phyloP scores from a whole-genome alignment of 1,140 invertebrate genomes.

The Tetramorium alpestre region DNA sequence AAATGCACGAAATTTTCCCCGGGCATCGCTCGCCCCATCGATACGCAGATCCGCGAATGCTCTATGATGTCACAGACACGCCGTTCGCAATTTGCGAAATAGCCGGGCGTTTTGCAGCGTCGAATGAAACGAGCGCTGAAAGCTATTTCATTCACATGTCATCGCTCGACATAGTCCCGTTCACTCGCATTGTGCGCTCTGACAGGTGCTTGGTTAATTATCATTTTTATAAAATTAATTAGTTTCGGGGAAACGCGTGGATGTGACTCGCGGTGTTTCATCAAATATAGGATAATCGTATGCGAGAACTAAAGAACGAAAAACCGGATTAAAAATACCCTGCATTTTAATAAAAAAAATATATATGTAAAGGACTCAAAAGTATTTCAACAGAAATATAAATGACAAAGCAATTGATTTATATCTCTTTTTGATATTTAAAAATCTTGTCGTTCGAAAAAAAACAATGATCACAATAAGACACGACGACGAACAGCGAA shows the following conservation, averaged over 20 bases:
- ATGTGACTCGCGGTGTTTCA: not conserved
- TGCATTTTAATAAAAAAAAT: not conserved
- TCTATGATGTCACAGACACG: conserved; percentile 57
- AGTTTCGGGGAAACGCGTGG: not conserved
- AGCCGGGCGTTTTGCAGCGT: conserved; percentile 36
- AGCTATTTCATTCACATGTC: conserved; percentile 58
- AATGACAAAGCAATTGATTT: not conserved
- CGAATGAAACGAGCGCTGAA: conserved; percentile 42
- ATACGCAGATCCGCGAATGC: conserved; percentile 35
- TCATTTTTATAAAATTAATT: conserved; percentile 55
- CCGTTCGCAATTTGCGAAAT: conserved; percentile 51
- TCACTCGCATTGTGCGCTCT: conserved; percentile 1
- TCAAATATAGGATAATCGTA: not conserved
- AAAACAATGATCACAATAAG: not conserved
- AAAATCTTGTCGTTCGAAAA: not conserved
- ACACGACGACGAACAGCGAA: not conserved
- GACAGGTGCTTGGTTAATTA: conserved; percentile 47
- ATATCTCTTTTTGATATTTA: not conserved
- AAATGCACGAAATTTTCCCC: conserved; percentile 60
- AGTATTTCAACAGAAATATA: not conserved
- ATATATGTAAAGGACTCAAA: not conserved
- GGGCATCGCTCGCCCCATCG: conserved; percentile 29
- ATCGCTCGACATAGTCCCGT: conserved; percentile 19
- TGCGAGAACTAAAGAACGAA: not conserved
- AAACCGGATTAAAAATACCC: not conserved